Conservation (phyloP, 2,888 invertebrate genomes). For the Tolmerus cingulatus region DNA sequence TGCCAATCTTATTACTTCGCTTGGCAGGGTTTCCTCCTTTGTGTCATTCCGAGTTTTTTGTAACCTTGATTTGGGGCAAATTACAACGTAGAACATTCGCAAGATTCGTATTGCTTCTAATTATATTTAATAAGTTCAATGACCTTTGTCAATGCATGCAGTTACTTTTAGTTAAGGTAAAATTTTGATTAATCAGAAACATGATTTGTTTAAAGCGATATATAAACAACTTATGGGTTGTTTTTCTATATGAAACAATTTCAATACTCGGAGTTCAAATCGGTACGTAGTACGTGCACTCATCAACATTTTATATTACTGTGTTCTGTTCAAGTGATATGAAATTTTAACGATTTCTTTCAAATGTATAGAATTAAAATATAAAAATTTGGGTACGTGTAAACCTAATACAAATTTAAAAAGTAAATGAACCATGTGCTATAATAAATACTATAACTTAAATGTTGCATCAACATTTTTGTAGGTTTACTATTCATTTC, state of each 20-base stretch:
- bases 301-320: too few relatives aligned
- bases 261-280: too few relatives aligned
- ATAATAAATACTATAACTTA: too few relatives aligned
- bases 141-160: not conserved
- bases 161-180: not conserved
- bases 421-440: too few relatives aligned
- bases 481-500: too few relatives aligned
- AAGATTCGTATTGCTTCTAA: not conserved
- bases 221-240: not conserved
- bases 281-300: too few relatives aligned
- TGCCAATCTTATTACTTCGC: conserved; percentile 35
- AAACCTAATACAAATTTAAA: too few relatives aligned
- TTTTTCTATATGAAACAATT: not conserved
- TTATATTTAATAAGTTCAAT: conserved; percentile 26
- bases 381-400: too few relatives aligned
- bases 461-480: too few relatives aligned
- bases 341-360: too few relatives aligned
- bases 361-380: too few relatives aligned
- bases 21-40: not conserved
- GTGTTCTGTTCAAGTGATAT: too few relatives aligned
- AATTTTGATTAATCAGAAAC: not conserved
- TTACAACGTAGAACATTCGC: conserved; percentile 9
- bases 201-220: not conserved
- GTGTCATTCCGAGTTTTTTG: conserved; percentile 30
- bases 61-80: not conserved